Evolutionary conservation across 2,888 invertebrate genomes (phyloP), one percentile per base, ranked within the genome.

Genomic region (Cheilosia variabilis): DNA sequence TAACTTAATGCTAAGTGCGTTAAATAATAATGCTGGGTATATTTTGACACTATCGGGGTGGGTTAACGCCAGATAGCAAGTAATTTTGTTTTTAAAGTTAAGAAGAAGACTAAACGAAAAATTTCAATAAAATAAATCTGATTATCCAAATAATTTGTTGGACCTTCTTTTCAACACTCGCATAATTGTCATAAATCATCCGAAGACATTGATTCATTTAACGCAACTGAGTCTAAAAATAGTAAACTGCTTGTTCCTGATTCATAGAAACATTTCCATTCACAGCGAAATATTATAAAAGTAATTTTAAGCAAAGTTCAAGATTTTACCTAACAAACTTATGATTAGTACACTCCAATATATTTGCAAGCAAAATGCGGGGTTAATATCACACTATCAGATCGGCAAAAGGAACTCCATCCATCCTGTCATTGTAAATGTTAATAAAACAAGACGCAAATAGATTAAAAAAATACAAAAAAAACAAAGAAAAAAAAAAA

Each of bases 311-410:
- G 47, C 41, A 66, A 68, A 72, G 68, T 81, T 81, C 86, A 86
- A 86, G 81, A 81, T 81, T 86, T 86, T 86, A 86, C 86, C 86
- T 86, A 80, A 43, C 37, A 34, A 53, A 62, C 31, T 24, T n/a
- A 45, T 53, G 53, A 77, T 86, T 86, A 86, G 81, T 86, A 71
- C 65, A 77, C 34, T 80, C 83, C 78, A 63, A 73, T 78, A 50
- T 43, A 66, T 52, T 58, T 27, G 31, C 81, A 86, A 76, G 69
- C 84, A 75, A 66, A 63, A 76, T 60, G 71, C 80, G 55, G 15
- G 45, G 62, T 81, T 72, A 86, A 72, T 77, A 31, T 68, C 68
- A 79, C 68, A 50, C 73, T 62, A 37, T 72, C 71, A 31, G 47
- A 13, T 60, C 69, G 34, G 24, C 73, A 83, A 73, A 47, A 55